A percentile compares a stretch with the other conserved stretches of the same genome.
phyloP scores from a whole-genome alignment of 2,113 vertebrate genomes.

The Notothenia rossii region DNA sequence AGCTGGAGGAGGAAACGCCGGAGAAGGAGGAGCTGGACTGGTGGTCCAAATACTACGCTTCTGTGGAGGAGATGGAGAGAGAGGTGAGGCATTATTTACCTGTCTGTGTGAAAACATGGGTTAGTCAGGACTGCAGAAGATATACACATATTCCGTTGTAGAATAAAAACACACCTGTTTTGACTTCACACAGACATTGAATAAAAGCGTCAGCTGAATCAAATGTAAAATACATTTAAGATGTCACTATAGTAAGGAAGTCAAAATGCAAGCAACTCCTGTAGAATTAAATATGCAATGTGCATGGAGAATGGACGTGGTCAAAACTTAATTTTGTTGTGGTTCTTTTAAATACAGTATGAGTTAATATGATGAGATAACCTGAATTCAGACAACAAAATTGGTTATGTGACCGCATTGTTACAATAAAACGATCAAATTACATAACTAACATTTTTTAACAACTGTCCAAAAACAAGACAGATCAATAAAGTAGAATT shows the following conservation, averaged over 20 bases:
- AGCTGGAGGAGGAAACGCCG: constrained; percentile 89
- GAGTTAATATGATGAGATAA: background rate
- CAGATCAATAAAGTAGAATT: background rate
- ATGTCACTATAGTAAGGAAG: background rate
- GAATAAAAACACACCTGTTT: no score
- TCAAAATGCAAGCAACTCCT: background rate
- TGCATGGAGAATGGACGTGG: background rate
- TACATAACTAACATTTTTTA: background rate
- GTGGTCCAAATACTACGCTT: constrained; percentile 97
- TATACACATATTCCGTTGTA: no score
- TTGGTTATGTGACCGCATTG: background rate
- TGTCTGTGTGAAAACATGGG: background rate
- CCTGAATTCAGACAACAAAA: background rate
- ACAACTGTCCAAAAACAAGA: background rate
- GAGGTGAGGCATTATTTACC: constrained; percentile 77
- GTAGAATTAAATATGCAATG: background rate
- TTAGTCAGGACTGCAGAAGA: no score
- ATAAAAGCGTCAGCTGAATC: no score
- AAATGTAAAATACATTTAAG: no score
- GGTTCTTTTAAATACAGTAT: background rate
- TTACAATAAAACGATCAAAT: background rate
- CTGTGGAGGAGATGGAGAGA: constrained; percentile 88
- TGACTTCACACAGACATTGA: no score
- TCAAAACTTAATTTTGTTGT: background rate
- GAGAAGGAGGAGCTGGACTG: constrained; percentile 94